phyloP scores from a whole-genome alignment of 1,140 invertebrate genomes.

The Drosophila cardini region DNA sequence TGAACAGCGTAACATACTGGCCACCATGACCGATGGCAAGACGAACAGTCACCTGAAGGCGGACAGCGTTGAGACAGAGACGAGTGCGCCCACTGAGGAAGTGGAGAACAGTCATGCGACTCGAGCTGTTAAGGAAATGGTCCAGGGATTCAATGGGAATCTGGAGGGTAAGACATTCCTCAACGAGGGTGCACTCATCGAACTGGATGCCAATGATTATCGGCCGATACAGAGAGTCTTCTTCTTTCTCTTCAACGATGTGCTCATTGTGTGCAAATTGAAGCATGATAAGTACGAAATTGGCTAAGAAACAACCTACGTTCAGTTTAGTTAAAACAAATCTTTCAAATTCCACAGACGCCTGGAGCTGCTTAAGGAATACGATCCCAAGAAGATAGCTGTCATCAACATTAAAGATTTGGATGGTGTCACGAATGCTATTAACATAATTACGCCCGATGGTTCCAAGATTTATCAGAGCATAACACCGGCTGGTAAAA shows the following conservation, averaged over 20 bases:
- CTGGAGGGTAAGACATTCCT: conserved; percentile 90
- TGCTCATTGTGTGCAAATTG: conserved; percentile 89
- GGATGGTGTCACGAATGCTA: conserved; percentile 95
- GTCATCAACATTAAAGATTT: conserved; percentile 98
- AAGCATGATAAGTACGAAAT: conserved; percentile 85
- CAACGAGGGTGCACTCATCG: conserved; percentile 95
- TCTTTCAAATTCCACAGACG: conserved; percentile 86
- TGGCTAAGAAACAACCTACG: conserved; percentile 17
- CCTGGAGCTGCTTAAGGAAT: conserved; percentile 95
- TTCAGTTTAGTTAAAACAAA: neutral
- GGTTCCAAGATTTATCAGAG: conserved; percentile 97
- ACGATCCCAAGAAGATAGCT: conserved; percentile 95
- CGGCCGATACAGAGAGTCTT: conserved; percentile 94
- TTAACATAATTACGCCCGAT: conserved; percentile 97
- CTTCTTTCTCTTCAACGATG: conserved; percentile 97
- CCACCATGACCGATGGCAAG: conserved; percentile 85
- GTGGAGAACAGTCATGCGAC: conserved; percentile 87
- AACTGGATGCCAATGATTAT: conserved; percentile 94
- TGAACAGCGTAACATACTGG: conserved; percentile 95
- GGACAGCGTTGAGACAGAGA: conserved; percentile 85
- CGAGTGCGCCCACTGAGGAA: conserved; percentile 82
- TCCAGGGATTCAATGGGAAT: conserved; percentile 92
- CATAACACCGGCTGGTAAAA: conserved; percentile 93
- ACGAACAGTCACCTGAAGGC: conserved; percentile 90
- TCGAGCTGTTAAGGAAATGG: conserved; percentile 87